phyloP scores from a whole-genome alignment of 2,797 vertebrate species.

The Pyrocephalus nanus region DNA sequence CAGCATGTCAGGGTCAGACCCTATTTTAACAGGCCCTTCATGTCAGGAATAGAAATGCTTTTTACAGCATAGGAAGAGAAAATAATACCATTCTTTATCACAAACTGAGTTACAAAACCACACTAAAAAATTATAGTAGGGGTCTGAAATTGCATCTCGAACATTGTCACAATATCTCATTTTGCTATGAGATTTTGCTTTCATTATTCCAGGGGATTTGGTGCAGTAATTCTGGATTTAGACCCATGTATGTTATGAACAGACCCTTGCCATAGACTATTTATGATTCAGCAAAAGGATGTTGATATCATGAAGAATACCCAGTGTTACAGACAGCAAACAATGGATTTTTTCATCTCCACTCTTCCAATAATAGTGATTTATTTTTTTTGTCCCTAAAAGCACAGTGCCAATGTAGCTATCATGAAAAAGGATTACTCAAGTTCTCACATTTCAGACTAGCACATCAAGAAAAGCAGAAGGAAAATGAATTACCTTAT shows the following conservation, averaged over 20 bases:
- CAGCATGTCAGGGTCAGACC: background rate
- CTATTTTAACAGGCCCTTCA: background rate
- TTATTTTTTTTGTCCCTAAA: background rate
- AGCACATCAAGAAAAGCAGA: background rate
- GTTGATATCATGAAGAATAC: background rate
- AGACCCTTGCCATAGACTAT: background rate
- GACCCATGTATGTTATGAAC: background rate
- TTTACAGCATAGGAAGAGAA: background rate
- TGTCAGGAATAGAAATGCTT: background rate
- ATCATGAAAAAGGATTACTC: slow-evolving; percentile 17
- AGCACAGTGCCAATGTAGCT: background rate
- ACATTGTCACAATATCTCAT: background rate
- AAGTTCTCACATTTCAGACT: background rate
- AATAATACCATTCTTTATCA: background rate
- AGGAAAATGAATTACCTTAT: slow-evolving; percentile 72
- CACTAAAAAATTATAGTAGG: background rate
- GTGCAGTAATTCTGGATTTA: background rate
- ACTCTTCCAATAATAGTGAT: background rate
- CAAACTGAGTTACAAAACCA: background rate
- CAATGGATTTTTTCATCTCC: background rate
- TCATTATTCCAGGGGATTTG: background rate
- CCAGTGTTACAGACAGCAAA: background rate
- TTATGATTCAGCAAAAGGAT: slow-evolving; percentile 5
- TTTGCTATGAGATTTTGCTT: background rate
- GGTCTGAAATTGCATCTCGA: background rate